phyloP scores from a whole-genome alignment of 2,888 invertebrate species.

The Lepetodrilus schrolli region DNA sequence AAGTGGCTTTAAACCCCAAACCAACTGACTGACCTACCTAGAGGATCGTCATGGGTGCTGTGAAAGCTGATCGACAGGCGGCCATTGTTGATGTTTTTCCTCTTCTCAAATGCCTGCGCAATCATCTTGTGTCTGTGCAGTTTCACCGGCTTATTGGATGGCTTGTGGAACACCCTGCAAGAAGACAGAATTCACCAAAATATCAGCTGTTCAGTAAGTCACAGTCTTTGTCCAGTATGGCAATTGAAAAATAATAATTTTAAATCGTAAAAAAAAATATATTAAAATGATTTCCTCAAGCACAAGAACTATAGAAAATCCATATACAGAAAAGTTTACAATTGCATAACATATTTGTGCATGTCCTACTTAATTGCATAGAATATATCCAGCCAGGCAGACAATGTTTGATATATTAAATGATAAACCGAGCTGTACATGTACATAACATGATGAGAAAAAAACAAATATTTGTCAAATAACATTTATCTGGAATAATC shows the following conservation, averaged over 20 bases:
- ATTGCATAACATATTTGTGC: too few species aligned
- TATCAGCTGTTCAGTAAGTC: neutral
- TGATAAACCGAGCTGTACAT: too few species aligned
- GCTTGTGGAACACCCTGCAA: constrained; percentile 67
- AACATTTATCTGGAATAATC: too few species aligned
- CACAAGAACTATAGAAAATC: neutral
- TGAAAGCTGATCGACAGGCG: constrained; percentile 90
- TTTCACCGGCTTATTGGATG: constrained; percentile 73
- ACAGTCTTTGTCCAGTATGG: neutral
- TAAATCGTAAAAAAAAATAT: neutral
- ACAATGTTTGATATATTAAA: too few species aligned
- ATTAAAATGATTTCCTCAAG: neutral
- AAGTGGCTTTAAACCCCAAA: too few species aligned
- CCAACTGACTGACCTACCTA: constrained; percentile 79
- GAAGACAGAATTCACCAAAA: neutral
- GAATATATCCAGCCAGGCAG: too few species aligned
- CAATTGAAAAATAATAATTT: neutral
- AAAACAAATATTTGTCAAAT: too few species aligned
- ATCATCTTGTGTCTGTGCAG: constrained; percentile 91
- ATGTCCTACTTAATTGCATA: too few species aligned
- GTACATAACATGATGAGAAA: too few species aligned
- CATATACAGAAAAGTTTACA: too few species aligned
- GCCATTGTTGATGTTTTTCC: constrained; percentile 87
- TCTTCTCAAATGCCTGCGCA: constrained; percentile 90
- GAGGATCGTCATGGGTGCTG: constrained; percentile 91